Percentiles rank a stretch among this genome's conserved stretches.
Conservation (phyloP, 2,888 invertebrate genomes). For the Drosophila subsilvestris region DNA sequence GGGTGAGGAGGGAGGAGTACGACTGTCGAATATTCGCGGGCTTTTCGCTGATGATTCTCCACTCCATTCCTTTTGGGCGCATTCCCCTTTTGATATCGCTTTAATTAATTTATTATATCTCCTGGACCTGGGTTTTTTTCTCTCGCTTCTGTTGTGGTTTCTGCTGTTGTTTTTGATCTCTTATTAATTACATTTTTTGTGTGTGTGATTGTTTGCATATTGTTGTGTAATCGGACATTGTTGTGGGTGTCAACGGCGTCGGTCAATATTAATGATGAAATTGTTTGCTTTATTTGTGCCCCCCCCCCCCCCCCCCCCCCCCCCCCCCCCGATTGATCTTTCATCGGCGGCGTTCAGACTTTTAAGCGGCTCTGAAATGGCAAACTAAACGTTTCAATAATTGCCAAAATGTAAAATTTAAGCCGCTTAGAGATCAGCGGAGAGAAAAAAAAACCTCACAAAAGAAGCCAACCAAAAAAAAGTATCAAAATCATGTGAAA, state of each 20-base stretch:
- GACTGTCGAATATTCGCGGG: conserved; percentile 8
- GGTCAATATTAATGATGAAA: conserved; percentile 14
- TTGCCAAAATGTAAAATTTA: conserved; percentile 33
- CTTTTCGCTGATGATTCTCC: conserved; percentile 29
- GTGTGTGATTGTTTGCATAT: conserved; percentile 18
- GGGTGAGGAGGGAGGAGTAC: neutral
- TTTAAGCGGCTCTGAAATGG: conserved; percentile 26
- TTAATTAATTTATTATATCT: conserved; percentile 74
- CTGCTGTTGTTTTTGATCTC: conserved; percentile 57
- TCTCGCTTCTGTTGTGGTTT: neutral
- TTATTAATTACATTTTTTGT: conserved; percentile 59
- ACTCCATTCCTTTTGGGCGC: conserved; percentile 32
- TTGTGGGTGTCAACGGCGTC: conserved; percentile 3
- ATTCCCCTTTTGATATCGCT: conserved; percentile 69
- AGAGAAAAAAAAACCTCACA: conserved; percentile 24
- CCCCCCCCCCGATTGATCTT: conserved; percentile 33
- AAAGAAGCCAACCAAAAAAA: neutral
- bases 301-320: no score
- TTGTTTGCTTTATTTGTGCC: conserved; percentile 11
- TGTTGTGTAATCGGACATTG: conserved; percentile 39
- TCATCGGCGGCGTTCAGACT: neutral
- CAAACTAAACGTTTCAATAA: conserved; percentile 30
- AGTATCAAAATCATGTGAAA: neutral
- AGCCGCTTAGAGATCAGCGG: conserved; percentile 48
- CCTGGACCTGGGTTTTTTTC: conserved; percentile 33